phyloP scores from a whole-genome alignment of 2,888 invertebrate species.

The Ennomos erosarius region DNA sequence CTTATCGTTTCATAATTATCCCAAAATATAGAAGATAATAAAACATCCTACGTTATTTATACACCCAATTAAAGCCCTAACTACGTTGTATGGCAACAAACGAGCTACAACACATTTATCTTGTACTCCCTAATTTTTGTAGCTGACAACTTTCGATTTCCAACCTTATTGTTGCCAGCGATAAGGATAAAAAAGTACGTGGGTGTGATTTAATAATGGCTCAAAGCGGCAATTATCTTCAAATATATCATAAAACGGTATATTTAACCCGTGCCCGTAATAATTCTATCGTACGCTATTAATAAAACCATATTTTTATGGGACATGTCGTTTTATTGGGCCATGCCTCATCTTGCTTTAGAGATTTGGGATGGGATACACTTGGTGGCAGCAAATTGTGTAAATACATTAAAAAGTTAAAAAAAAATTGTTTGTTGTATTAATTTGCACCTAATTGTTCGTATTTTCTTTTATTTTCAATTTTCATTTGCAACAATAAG shows the following conservation, averaged over 20 bases:
- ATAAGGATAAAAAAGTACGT: conserved; percentile 17
- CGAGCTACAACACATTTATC: conserved; percentile 46
- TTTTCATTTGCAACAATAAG: no score
- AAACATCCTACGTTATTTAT: conserved; percentile 31
- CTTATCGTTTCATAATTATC: background rate
- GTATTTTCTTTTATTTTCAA: no score
- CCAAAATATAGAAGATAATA: conserved; percentile 17
- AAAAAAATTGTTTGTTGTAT: no score
- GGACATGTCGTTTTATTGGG: conserved; percentile 60
- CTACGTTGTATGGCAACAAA: conserved; percentile 43
- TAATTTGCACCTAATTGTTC: no score
- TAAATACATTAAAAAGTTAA: no score
- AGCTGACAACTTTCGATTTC: conserved; percentile 4
- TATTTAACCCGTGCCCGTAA: conserved; percentile 55
- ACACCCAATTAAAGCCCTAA: conserved; percentile 42
- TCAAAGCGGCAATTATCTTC: conserved; percentile 37
- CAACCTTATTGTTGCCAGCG: conserved; percentile 17
- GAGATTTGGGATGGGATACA: conserved; percentile 10
- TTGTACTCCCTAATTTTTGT: conserved; percentile 30
- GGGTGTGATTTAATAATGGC: conserved; percentile 12
- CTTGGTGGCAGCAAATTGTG: conserved; percentile 2
- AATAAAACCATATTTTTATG: conserved; percentile 63
- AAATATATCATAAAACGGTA: conserved; percentile 49
- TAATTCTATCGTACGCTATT: conserved; percentile 57
- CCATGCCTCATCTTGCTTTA: conserved; percentile 51